These are phyloP conservation scores for Drosophila willistoni DNA, from an alignment of 1,140 invertebrate species.

Conservation along the genomic window DNA sequence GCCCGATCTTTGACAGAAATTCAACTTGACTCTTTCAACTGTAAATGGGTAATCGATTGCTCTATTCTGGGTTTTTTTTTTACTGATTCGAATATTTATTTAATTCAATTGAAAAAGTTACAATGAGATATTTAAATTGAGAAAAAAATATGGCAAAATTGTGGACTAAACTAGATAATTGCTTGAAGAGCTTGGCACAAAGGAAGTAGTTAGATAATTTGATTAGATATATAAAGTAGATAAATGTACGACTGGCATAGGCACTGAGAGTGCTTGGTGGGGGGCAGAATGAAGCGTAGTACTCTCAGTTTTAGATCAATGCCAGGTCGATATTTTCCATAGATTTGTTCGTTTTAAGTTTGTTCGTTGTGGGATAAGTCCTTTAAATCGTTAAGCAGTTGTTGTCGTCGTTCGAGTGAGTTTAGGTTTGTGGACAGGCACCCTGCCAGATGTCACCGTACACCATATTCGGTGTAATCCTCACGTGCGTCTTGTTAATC, in stretches of 20 bases:
- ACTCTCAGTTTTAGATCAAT: background rate
- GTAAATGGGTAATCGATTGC: too few species aligned
- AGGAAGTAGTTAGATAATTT: background rate
- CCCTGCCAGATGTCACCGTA: constrained; percentile 88
- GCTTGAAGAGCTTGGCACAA: constrained; percentile 64
- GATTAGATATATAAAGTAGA: constrained; percentile 34
- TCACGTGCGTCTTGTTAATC: constrained; percentile 86
- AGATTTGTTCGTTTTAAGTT: constrained; percentile 57
- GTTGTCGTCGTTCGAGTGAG: constrained; percentile 32
- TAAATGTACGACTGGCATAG: constrained; percentile 55
- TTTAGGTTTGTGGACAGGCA: constrained; percentile 88
- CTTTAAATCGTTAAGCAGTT: constrained; percentile 43
- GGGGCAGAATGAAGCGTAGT: background rate
- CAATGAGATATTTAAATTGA: constrained; percentile 20
- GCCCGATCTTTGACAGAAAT: too few species aligned
- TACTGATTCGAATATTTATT: constrained; percentile 40
- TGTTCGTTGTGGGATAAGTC: constrained; percentile 46
- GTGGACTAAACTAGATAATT: background rate
- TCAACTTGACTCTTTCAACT: too few species aligned
- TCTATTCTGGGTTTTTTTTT: too few species aligned
- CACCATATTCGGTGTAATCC: constrained; percentile 86
- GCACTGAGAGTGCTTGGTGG: constrained; percentile 9
- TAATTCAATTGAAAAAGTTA: constrained; percentile 33
- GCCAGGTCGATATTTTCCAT: constrained; percentile 48
- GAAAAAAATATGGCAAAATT: too few species aligned